Evolutionary conservation across 2,113 vertebrate species (phyloP).

Genomic region (Sinosuthora webbiana): DNA sequence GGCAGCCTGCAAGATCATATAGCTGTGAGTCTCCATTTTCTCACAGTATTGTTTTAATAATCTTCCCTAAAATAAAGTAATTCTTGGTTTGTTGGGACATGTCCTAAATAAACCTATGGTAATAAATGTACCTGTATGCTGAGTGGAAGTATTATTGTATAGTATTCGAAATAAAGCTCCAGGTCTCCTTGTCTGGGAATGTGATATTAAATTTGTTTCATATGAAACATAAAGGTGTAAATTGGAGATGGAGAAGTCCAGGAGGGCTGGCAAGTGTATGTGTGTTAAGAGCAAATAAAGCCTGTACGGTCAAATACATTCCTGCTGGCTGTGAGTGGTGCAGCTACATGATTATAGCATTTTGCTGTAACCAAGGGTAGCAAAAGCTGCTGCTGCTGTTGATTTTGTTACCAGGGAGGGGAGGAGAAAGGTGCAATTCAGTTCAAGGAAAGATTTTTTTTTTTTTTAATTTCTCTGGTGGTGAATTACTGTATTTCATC

Average conservation of each 20-base stretch:
- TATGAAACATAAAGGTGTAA: neutral
- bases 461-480: neutral
- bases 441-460: neutral
- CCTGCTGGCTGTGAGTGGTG: neutral
- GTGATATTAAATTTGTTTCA: neutral
- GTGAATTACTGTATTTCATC: neutral
- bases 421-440: neutral
- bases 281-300: neutral
- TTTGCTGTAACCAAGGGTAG: neutral
- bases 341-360: neutral
- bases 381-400: neutral
- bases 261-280: neutral
- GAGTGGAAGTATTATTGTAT: neutral
- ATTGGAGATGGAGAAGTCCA: neutral
- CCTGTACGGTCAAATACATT: neutral
- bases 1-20: neutral
- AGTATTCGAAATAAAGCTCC: neutral
- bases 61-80: neutral
- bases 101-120: neutral
- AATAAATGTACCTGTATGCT: neutral
- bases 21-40: neutral
- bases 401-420: neutral
- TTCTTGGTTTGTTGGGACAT: neutral
- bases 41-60: neutral
- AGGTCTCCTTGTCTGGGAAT: neutral